Base-by-base conservation (phyloP, 2,888 invertebrate genomes). In the Nebria salina region DNA sequence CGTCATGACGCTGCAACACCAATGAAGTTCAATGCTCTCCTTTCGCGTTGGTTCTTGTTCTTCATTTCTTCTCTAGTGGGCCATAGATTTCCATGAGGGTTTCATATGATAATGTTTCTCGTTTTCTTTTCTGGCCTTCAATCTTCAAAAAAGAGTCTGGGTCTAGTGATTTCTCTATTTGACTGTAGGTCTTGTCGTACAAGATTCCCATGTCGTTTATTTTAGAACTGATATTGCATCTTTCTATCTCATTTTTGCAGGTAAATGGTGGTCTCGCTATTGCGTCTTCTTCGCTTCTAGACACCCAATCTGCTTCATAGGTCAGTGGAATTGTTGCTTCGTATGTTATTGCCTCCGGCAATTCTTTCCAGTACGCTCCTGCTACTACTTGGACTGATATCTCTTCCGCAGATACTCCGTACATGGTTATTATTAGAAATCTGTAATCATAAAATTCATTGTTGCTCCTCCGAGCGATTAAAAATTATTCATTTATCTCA, bases 321-420 rank as follows among this genome's bases (percentile, higher is more conserved):
- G 78, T 81, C 0, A 82, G 41, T 76, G 73, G 81, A 1, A 82
- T 73, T 1, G 77, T n/a, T n/a, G 81, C 81, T 34, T 82, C 82
- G 41, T 82, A 82, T 1, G 20, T 20, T 20, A 20, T 20, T 20
- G 20, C 20, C 20, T 20, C 20, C 1, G 20, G 20, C 20, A 20
- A 20, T 20, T 20, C 20, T 20, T 20, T 20, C 20, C 20, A 20
- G 43, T 73, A 77, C 5, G 72, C 74, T 9, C 80, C 82, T 13
- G 79, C 64, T 41, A 66, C 70, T 4, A 76, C 43, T 7, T 26
- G 65, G 3, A 66, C 66, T 13, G 76, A 41, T 4, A 20, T 20
- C 20, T 20, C 20, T 20, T 20, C 20, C 20, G 20, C 20, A 20
- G 20, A 20, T 20, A 0, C 20, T 20, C 20, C 20, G 20, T 20